Evolutionary conservation across 2,888 invertebrate species (phyloP).

Genomic region (Amitus sp.): DNA sequence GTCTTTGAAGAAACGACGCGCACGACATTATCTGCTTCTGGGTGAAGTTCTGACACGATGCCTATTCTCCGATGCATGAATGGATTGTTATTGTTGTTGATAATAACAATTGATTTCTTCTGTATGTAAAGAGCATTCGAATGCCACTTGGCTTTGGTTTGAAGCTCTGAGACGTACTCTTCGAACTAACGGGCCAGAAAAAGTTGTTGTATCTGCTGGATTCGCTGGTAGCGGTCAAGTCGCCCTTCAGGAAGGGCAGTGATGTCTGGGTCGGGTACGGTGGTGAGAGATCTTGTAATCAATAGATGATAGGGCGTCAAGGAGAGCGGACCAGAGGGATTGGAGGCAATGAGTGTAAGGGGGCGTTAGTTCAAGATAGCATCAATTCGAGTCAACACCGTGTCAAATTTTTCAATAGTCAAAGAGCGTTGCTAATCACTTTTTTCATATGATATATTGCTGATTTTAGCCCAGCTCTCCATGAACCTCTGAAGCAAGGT

Average conservation of each 20-base stretch:
- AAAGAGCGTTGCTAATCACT: conserved; percentile 28
- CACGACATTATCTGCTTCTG: conserved; percentile 1
- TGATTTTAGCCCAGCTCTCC: conserved; percentile 46
- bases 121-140: background rate
- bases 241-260: conserved; percentile 21
- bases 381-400: conserved; percentile 38
- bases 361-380: conserved; percentile 39
- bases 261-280: conserved; percentile 43
- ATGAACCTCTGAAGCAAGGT: conserved; percentile 47
- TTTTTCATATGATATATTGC: conserved; percentile 45
- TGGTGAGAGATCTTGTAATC: conserved; percentile 41
- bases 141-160: conserved; percentile 32
- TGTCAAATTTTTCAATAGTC: conserved; percentile 43
- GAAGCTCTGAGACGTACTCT: conserved; percentile 40
- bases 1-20: conserved; percentile 16
- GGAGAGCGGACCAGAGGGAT: conserved; percentile 34
- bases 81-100: conserved; percentile 18
- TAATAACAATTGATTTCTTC: conserved; percentile 7
- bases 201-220: conserved; percentile 33
- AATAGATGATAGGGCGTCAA: conserved; percentile 52
- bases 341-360: conserved; percentile 36
- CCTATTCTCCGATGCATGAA: conserved; percentile 16
- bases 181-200: conserved; percentile 27
- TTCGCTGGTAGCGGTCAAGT: conserved; percentile 33
- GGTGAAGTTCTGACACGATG: conserved; percentile 10